Base-by-base conservation (phyloP, 2,113 vertebrate species). In the Rhadina sibilatrix region DNA sequence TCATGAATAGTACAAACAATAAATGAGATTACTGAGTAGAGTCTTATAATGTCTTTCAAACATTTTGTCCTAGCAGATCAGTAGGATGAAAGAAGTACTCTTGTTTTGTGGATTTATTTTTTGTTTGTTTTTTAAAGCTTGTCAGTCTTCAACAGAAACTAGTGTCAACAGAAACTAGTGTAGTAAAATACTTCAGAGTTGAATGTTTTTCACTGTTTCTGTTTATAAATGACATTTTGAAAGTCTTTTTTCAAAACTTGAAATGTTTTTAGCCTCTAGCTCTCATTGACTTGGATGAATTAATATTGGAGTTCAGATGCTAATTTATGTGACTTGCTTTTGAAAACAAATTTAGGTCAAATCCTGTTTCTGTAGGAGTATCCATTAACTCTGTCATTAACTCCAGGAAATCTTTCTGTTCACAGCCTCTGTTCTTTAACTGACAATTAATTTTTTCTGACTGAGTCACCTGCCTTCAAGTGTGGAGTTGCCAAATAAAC, bases 281-380 rank as follows among this genome's bases (percentile, higher is more conserved):
- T 83, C 27, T 81, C 56, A 71, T 60, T 94, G 85, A 86, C 88
- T 93, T 93, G 60, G 42, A 77, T 92, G 87, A 94, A 94, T 94
- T 93, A 66, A 64, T 90, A 88, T n/a, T 90, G 68, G 38, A 70
- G 85, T 91, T 93, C 85, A 90, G 59, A 88, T 85, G 82, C 53
- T 96, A 95, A 94, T 92, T 90, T 93, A 81, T 92, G 80, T 88
- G 81, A 49, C 61, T 70, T 70, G 47, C 89, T 86, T 91, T 87
- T 92, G 68, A 95, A 95, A 94, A 83, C 76, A 92, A 70, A 94
- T 95, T 96, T 92, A 90, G 90, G 95, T 94, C 83, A 90, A 94
- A 90, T 94, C 27, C 50, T 70, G 12, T 76, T 95, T 90, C 85
- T 81, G 40, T 52, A 81, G 76, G n/a, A 92, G 52, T 72, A 80